Percentiles rank a stretch among this genome's conserved stretches.
Conservation (phyloP, 1,140 invertebrate genomes). For the Coptotermes formosanus region DNA sequence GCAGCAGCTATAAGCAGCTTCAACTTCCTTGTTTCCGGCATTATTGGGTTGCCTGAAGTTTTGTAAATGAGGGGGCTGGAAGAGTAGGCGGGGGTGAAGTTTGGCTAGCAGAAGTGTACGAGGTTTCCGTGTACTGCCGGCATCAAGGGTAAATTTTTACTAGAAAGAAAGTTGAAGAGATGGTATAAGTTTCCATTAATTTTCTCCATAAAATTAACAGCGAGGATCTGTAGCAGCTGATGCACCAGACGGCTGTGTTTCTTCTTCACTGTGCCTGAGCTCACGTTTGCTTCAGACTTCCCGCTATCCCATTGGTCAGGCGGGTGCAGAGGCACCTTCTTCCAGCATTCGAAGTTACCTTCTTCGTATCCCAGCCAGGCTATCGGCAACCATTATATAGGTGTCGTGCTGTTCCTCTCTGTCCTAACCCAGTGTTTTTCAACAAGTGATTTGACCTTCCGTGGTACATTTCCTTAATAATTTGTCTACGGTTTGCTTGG, state of each 20-base stretch:
- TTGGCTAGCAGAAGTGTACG: neutral
- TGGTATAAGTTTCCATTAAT: neutral
- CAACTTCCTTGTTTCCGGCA: constrained; percentile 14
- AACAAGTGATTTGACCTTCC: too few species aligned
- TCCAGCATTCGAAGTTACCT: too few species aligned
- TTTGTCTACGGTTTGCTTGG: too few species aligned
- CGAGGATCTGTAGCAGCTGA: neutral
- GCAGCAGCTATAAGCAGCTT: neutral
- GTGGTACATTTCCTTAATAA: too few species aligned
- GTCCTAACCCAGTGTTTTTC: too few species aligned
- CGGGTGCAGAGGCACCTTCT: too few species aligned
- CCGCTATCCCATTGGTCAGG: too few species aligned
- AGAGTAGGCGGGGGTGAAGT: neutral
- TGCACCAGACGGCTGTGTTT: neutral
- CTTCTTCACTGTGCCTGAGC: neutral
- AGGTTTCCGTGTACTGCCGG: neutral
- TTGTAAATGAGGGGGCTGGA: neutral
- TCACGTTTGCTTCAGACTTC: too few species aligned
- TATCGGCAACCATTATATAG: too few species aligned
- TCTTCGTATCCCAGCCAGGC: too few species aligned
- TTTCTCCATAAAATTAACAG: neutral
- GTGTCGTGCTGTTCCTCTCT: too few species aligned
- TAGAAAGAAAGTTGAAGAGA: neutral
- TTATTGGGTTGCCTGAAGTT: constrained; percentile 13
- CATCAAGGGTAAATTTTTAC: neutral